A percentile compares a stretch with the other conserved stretches of the same genome.
phyloP scores from a whole-genome alignment of 2,113 vertebrate species.

The Pseudopipra pipra region DNA sequence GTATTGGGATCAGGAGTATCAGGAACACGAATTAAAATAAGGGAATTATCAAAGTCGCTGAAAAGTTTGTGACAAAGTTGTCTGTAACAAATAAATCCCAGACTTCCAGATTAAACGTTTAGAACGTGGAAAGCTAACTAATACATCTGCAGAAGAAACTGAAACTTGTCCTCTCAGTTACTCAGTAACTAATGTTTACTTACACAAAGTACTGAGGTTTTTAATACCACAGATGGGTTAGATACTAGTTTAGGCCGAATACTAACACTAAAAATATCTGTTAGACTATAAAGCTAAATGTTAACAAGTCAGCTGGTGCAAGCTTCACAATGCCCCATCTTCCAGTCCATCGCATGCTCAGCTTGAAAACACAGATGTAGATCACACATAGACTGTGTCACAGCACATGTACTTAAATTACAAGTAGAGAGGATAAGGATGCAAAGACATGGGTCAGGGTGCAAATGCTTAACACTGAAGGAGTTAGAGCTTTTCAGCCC shows the following conservation, averaged over 20 bases:
- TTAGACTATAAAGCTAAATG: neutral
- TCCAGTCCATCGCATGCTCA: neutral
- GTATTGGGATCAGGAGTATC: neutral
- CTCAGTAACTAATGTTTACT: neutral
- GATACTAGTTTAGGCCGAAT: neutral
- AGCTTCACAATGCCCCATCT: neutral
- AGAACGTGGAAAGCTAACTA: neutral
- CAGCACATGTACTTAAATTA: neutral
- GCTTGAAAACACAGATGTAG: neutral
- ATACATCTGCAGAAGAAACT: neutral
- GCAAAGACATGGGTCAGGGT: neutral
- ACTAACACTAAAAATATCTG: neutral
- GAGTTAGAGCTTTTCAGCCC: neutral
- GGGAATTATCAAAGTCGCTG: neutral
- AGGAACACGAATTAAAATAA: neutral
- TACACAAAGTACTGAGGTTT: neutral
- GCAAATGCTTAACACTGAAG: neutral
- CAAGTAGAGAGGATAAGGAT: neutral
- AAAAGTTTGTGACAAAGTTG: neutral
- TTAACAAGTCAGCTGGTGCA: neutral
- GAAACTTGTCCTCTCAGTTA: neutral
- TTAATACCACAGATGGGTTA: neutral
- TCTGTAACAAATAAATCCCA: neutral
- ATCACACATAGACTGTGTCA: neutral
- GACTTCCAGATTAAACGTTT: neutral